phyloP scores from a whole-genome alignment of 2,113 vertebrate genomes.

The Hepsetus odoe region DNA sequence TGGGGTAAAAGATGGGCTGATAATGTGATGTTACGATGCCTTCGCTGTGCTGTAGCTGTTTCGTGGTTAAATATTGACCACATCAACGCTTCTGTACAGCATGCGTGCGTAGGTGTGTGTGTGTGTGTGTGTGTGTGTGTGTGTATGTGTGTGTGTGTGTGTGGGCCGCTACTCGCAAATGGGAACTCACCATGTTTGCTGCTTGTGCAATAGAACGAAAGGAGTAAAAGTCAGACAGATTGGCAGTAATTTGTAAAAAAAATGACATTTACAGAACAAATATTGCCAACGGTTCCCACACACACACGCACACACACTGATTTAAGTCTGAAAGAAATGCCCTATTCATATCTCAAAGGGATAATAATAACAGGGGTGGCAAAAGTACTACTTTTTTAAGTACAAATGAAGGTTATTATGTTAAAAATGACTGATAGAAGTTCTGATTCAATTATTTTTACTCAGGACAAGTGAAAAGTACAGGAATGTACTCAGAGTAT shows the following conservation, averaged over 20 bases:
- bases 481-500: no score
- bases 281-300: slow-evolving; percentile 5
- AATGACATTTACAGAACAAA: slow-evolving; percentile 18
- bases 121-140: slow-evolving; percentile 11
- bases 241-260: neutral
- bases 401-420: no score
- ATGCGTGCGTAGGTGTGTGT: neutral
- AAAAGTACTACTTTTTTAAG: no score
- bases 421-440: no score
- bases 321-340: neutral
- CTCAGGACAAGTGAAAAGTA: no score
- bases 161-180: slow-evolving; percentile 9
- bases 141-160: neutral
- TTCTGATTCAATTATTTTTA: no score
- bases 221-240: slow-evolving; percentile 16
- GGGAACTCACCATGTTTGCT: slow-evolving; percentile 6
- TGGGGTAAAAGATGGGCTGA: slow-evolving; percentile 2
- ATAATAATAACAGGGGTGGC: no score
- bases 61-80: slow-evolving; percentile 49
- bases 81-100: neutral
- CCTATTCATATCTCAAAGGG: no score
- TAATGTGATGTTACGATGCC: slow-evolving; percentile 4
- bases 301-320: neutral
- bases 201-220: neutral
- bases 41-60: neutral